phyloP scores from a whole-genome alignment of 1,140 invertebrate genomes.

The Drosophila seguyi region DNA sequence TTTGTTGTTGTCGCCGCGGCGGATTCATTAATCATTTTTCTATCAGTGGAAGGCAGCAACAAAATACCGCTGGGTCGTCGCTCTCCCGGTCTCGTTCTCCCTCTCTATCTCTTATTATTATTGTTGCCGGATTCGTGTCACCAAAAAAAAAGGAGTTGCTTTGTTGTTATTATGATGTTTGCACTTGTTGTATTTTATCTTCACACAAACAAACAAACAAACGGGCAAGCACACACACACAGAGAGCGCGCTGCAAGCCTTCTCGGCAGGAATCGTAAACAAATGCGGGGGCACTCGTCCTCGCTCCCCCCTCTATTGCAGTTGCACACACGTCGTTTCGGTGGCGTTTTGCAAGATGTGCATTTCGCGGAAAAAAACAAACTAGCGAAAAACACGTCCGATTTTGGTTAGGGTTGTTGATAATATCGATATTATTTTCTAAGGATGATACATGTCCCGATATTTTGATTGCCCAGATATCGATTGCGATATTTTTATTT shows the following conservation, averaged over 20 bases:
- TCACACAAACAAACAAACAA: conserved; percentile 42
- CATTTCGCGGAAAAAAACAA: conserved; percentile 50
- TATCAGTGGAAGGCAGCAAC: conserved; percentile 26
- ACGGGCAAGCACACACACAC: conserved; percentile 6
- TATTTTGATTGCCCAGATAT: too few relatives aligned
- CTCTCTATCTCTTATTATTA: not conserved
- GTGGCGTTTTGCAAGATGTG: conserved; percentile 45
- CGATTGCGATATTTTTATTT: too few relatives aligned
- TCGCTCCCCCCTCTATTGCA: not conserved
- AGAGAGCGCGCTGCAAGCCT: conserved; percentile 10
- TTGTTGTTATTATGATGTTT: conserved; percentile 39
- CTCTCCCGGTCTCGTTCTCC: not conserved
- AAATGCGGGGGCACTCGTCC: conserved; percentile 55
- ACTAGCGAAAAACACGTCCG: conserved; percentile 52
- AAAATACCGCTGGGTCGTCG: conserved; percentile 11
- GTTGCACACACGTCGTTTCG: conserved; percentile 7
- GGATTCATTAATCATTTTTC: conserved; percentile 31
- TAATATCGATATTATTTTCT: too few relatives aligned
- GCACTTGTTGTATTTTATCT: conserved; percentile 65
- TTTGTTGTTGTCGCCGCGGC: conserved; percentile 8
- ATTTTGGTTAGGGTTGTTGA: conserved; percentile 20
- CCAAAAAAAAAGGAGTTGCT: conserved; percentile 13
- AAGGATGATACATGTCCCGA: too few relatives aligned
- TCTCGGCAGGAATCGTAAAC: conserved; percentile 22
- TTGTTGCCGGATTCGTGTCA: conserved; percentile 19